Conservation (phyloP, 2,888 invertebrate genomes). For the Tricholauxania praeusta region DNA sequence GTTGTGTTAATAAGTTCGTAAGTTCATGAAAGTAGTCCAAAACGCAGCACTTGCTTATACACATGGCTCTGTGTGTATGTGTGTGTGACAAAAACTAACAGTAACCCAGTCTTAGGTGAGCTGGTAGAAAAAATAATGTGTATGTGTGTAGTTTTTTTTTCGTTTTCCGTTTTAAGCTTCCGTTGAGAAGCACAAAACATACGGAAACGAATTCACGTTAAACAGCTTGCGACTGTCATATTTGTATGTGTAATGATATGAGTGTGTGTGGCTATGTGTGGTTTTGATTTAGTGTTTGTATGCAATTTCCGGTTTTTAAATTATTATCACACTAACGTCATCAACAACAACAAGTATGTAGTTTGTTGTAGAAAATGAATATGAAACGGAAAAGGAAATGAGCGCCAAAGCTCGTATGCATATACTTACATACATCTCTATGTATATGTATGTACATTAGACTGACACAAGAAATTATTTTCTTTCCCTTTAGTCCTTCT, state of each 20-base stretch:
- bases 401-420: constrained; percentile 12
- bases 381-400: constrained; percentile 28
- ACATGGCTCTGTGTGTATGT: not conserved
- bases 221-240: constrained; percentile 15
- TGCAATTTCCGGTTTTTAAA: constrained; percentile 43
- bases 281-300: constrained; percentile 24
- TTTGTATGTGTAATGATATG: not conserved
- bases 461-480: too few species aligned
- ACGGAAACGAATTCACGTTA: constrained; percentile 13
- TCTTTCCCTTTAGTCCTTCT: too few species aligned
- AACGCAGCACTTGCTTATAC: too few species aligned
- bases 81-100: not conserved
- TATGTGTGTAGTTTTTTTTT: constrained; percentile 1
- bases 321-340: constrained; percentile 41
- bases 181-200: not conserved
- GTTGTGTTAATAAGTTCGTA: constrained; percentile 14
- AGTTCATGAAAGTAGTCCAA: not conserved
- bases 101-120: too few species aligned
- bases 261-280: constrained; percentile 9
- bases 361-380: constrained; percentile 14
- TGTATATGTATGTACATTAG: constrained; percentile 14
- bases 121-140: not conserved
- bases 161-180: constrained; percentile 15
- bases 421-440: not conserved
- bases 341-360: constrained; percentile 16